phyloP scores from a whole-genome alignment of 2,888 invertebrate species.

The Noctuana brunneofusca region DNA sequence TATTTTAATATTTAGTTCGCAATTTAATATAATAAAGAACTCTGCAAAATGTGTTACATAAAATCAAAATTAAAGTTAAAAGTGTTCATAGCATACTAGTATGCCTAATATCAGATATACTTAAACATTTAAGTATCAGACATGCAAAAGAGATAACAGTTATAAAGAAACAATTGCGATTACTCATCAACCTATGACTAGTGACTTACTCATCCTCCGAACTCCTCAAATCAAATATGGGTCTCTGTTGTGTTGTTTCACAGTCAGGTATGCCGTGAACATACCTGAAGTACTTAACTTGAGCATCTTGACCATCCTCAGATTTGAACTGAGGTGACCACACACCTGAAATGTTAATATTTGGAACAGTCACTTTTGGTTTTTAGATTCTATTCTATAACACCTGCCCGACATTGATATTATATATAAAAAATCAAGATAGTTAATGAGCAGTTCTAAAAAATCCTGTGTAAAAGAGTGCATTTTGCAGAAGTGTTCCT shows the following conservation, averaged over 20 bases:
- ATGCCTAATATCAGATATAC: too few relatives aligned
- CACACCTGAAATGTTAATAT: constrained; percentile 53
- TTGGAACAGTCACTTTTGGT: neutral
- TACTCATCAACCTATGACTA: constrained; percentile 16
- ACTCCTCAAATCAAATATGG: constrained; percentile 84
- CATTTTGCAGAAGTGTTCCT: too few relatives aligned
- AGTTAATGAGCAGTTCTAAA: too few relatives aligned
- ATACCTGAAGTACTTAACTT: constrained; percentile 82
- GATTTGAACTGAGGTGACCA: constrained; percentile 86
- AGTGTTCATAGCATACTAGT: too few relatives aligned
- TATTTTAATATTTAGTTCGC: too few relatives aligned
- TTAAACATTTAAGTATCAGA: neutral
- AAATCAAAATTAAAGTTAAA: too few relatives aligned
- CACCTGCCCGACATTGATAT: too few relatives aligned
- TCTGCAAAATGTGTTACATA: too few relatives aligned
- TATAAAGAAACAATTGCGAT: constrained; percentile 10
- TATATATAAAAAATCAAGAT: too few relatives aligned
- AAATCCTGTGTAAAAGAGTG: too few relatives aligned
- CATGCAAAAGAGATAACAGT: constrained; percentile 1
- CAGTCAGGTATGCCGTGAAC: constrained; percentile 87
- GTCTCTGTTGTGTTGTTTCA: constrained; percentile 86
- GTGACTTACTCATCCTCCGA: constrained; percentile 82
- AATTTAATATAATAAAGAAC: too few relatives aligned
- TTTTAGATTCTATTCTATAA: too few relatives aligned
- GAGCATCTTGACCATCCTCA: constrained; percentile 82